Evolutionary conservation across 1,140 invertebrate species (phyloP), one percentile per base, ranked within the genome.

Genomic region (Colletes latitarsis): DNA sequence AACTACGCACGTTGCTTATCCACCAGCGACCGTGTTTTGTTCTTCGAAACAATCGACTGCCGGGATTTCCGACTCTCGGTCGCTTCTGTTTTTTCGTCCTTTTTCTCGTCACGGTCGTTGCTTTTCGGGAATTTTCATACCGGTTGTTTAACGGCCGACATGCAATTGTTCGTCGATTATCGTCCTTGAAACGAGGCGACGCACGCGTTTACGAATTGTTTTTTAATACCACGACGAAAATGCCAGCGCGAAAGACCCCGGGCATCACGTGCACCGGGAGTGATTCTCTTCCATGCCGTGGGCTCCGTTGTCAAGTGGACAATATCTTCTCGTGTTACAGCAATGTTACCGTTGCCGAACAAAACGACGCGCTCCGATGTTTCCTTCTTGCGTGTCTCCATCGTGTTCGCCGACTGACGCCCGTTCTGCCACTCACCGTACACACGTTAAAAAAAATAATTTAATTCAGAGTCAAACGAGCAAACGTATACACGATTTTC

Each of bases 281-380:
- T 87, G 85, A 76, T 86, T 82, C 70, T 82, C 77, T 77, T 72
- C 70, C 82, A 82, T 55, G 72, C 82, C 72, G 75, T 84, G 78
- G 30, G 76, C 86, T 84, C 77, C 72, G 82, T 86, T 84, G 89
- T 87, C 88, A 82, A 85, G 83, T 79, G 84, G 85, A 90, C 88
- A 89, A 90, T 90, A 89, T 86, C 88, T 86, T 90, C 86, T 89
- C 89, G 78, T 84, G 82, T 90, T 90, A 86, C 89, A 83, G 81
- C 76, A 83, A 83, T 82, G 83, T 87, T 88, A 85, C 83, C 78
- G 77, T 87, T 87, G 73, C 72, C 77, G 86, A 83, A 88, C 77
- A 88, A 88, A 89, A 89, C 88, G 84, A 84, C 68, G 49, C 77
- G 49, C 53, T 78, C 53, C 83, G 73, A 75, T 82, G 72, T 78